Conservation (phyloP, 2,797 vertebrate species). For the Xenops minutus region DNA sequence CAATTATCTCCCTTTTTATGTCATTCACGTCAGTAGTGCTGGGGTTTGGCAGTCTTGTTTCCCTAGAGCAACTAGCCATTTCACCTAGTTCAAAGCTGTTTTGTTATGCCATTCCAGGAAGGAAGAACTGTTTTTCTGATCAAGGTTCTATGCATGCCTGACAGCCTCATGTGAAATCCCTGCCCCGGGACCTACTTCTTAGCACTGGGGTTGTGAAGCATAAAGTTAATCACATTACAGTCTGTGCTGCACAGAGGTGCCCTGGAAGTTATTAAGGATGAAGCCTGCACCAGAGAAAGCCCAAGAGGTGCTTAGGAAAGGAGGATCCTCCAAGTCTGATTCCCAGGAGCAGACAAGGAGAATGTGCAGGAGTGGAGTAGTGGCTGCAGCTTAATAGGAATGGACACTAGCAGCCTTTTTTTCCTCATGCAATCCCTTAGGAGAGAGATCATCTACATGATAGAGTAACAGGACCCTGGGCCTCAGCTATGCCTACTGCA, state of each 20-base stretch:
- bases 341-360: not conserved
- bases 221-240: slow-evolving; percentile 47
- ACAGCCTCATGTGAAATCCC: not conserved
- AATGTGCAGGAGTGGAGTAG: not conserved
- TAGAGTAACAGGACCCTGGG: not conserved
- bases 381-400: not conserved
- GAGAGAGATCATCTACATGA: not conserved
- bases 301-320: not conserved
- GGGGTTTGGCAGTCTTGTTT: not conserved
- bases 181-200: not conserved
- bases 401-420: not conserved
- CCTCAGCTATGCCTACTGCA: not conserved
- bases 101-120: slow-evolving; percentile 5
- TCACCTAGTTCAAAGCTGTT: slow-evolving; percentile 7
- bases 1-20: not conserved
- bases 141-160: not conserved
- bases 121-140: slow-evolving; percentile 11
- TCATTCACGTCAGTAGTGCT: not conserved
- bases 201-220: slow-evolving; percentile 2
- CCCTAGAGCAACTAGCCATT: not conserved
- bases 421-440: not conserved
- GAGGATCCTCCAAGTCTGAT: not conserved
- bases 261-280: not conserved
- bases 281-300: not conserved
- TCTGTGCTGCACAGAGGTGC: not conserved